phyloP scores from a whole-genome alignment of 2,113 vertebrate genomes.

The Cyanistes caeruleus region DNA sequence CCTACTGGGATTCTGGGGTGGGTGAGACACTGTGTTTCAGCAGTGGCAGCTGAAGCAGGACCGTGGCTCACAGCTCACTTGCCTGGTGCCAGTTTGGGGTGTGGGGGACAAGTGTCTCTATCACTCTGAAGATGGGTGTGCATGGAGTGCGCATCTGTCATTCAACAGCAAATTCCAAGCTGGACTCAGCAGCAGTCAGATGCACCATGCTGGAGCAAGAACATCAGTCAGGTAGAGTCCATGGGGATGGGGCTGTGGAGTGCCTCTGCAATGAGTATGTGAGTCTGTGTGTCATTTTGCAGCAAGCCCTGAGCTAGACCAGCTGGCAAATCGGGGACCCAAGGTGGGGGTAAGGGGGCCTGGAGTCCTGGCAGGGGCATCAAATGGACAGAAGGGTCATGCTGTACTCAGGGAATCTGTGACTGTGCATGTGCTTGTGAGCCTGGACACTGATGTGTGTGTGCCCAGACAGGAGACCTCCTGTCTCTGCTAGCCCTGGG shows the following conservation, averaged over 20 bases:
- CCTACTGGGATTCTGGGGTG: not conserved
- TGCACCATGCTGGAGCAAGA: rapidly evolving
- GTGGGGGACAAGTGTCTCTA: rapidly evolving
- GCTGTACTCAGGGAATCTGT: not conserved
- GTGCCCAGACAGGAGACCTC: too few species aligned
- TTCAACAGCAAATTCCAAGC: not conserved
- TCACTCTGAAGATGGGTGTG: not conserved
- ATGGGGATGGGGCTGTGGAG: rapidly evolving
- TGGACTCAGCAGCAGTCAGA: not conserved
- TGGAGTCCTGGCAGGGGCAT: not conserved
- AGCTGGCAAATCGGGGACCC: rapidly evolving
- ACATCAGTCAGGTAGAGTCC: too few species aligned
- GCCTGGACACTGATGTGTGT: not conserved
- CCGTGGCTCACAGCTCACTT: rapidly evolving
- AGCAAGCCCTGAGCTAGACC: not conserved
- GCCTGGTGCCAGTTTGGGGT: not conserved
- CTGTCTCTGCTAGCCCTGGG: not conserved
- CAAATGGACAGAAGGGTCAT: not conserved
- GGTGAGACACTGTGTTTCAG: not conserved
- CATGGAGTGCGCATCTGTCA: not conserved
- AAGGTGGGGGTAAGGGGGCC: not conserved
- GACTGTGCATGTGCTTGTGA: not conserved
- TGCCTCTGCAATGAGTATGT: not conserved
- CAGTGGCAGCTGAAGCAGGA: not conserved
- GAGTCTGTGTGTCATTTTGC: not conserved